Conservation (phyloP, 2,888 invertebrate genomes). For the Psylliodes chrysocephalus region DNA sequence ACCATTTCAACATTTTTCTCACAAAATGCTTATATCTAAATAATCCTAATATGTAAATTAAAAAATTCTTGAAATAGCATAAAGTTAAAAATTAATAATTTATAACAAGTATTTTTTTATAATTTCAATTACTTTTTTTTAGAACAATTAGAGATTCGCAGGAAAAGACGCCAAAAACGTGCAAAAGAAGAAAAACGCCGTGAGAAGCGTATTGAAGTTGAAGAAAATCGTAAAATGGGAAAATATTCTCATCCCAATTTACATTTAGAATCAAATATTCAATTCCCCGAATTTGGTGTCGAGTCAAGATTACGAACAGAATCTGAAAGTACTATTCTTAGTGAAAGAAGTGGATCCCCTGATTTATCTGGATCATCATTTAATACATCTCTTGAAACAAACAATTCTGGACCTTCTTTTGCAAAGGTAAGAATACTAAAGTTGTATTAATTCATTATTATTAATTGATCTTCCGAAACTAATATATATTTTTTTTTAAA, state of each 20-base stretch:
- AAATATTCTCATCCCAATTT: conserved; percentile 70
- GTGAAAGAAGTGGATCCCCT: conserved; percentile 54
- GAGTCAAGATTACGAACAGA: conserved; percentile 47
- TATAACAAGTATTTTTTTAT: too few species aligned
- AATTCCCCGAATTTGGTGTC: conserved; percentile 65
- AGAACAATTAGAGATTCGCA: conserved; percentile 80
- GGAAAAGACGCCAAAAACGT: conserved; percentile 74
- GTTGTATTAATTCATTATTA: too few species aligned
- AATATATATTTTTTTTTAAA: too few species aligned
- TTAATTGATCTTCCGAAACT: too few species aligned
- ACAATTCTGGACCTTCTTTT: conserved; percentile 67
- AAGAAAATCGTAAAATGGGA: conserved; percentile 79
- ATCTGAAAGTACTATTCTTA: conserved; percentile 51
- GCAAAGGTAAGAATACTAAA: conserved; percentile 68
- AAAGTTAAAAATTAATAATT: too few species aligned
- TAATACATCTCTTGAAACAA: conserved; percentile 52
- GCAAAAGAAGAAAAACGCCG: conserved; percentile 82
- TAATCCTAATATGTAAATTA: too few species aligned
- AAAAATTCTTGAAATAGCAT: too few species aligned
- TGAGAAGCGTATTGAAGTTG: conserved; percentile 79
- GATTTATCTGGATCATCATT: conserved; percentile 45
- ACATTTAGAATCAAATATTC: conserved; percentile 73
- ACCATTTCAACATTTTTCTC: too few species aligned
- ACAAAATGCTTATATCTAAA: too few species aligned
- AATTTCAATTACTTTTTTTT: too few species aligned